Conservation (phyloP, 1,140 invertebrate species). For the Drosophila sulfurigaster region DNA sequence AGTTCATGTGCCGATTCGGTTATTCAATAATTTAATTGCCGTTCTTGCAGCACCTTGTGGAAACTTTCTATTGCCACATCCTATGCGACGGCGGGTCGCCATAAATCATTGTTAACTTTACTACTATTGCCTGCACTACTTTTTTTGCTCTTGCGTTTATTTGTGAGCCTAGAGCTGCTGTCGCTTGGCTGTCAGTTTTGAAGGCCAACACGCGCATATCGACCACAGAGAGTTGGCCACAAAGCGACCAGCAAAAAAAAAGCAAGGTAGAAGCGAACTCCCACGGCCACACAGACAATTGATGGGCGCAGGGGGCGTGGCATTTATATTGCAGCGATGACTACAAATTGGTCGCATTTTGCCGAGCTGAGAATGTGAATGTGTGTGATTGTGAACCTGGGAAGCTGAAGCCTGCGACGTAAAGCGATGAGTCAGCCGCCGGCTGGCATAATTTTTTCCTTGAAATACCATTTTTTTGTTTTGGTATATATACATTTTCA, state of each 20-base stretch:
- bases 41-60: conserved; percentile 30
- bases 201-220: conserved; percentile 65
- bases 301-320: neutral
- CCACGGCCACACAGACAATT: conserved; percentile 25
- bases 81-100: conserved; percentile 21
- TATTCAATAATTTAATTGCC: conserved; percentile 66
- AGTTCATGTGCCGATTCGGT: neutral
- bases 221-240: conserved; percentile 44
- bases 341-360: conserved; percentile 80
- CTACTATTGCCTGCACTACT: neutral
- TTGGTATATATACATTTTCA: conserved; percentile 12
- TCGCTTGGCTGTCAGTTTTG: conserved; percentile 71
- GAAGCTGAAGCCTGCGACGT: neutral
- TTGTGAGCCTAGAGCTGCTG: conserved; percentile 53
- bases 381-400: conserved; percentile 12
- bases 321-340: conserved; percentile 46
- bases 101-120: conserved; percentile 71
- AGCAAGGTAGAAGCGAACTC: too few species aligned
- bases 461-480: conserved; percentile 16
- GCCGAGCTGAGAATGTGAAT: conserved; percentile 5
- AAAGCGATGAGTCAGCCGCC: conserved; percentile 58
- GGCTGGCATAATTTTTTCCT: conserved; percentile 38
- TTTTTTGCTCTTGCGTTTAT: conserved; percentile 33
- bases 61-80: conserved; percentile 46
- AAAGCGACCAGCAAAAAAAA: conserved; percentile 2